A percentile compares a stretch with the other conserved stretches of the same genome.
Conservation (phyloP, 92 coral and sea anemone genomes). For the Virgularia gustaviana region DNA sequence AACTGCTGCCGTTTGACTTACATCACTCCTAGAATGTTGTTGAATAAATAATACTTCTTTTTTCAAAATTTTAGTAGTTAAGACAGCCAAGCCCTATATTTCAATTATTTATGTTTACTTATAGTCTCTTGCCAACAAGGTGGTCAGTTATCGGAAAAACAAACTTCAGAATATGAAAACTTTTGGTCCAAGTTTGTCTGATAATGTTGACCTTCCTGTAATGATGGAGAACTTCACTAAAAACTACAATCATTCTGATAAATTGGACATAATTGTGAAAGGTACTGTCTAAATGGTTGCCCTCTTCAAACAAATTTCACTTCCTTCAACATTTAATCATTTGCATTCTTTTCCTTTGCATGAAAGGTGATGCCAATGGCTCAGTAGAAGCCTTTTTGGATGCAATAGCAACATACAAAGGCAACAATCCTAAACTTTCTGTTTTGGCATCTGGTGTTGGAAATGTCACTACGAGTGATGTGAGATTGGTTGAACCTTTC, state of each 20-base stretch:
- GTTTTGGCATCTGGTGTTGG: conserved; percentile 77
- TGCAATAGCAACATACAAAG: conserved; percentile 83
- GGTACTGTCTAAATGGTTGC: too few species aligned
- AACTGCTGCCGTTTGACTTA: too few species aligned
- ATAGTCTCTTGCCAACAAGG: conserved; percentile 23
- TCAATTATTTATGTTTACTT: too few species aligned
- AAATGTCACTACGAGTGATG: conserved; percentile 67
- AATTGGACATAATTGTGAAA: conserved; percentile 82
- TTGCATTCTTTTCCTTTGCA: too few species aligned
- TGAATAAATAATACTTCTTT: too few species aligned
- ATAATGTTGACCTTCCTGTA: conserved; percentile 7
- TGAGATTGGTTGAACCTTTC: conserved; percentile 75
- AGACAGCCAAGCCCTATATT: too few species aligned
- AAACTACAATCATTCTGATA: conserved; percentile 65
- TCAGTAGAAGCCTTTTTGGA: conserved; percentile 86
- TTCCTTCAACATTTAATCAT: conserved; percentile 12
- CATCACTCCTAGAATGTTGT: too few species aligned
- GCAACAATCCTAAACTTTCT: conserved; percentile 62
- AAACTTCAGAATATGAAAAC: conserved; percentile 26
- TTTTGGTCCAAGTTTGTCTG: conserved; percentile 28
- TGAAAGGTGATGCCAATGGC: conserved; percentile 87
- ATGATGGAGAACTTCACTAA: conserved; percentile 40
- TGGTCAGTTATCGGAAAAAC: conserved; percentile 12
- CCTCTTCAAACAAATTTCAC: not conserved
- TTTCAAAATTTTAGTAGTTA: too few species aligned